Percentiles rank a stretch among this genome's conserved stretches.
phyloP scores from a whole-genome alignment of 2,113 vertebrate species.

The Eleginops maclovinus region DNA sequence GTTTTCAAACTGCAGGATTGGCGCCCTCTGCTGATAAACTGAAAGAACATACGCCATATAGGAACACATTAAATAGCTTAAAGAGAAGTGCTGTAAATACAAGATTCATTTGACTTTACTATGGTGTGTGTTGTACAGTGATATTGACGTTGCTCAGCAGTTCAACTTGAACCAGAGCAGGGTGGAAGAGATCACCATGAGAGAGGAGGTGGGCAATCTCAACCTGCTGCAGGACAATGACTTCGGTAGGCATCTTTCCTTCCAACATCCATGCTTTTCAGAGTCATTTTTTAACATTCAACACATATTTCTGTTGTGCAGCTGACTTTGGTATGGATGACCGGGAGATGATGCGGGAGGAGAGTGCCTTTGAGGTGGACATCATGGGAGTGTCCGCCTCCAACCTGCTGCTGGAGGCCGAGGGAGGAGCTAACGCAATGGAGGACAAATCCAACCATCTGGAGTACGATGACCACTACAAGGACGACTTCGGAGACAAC shows the following conservation, averaged over 20 bases:
- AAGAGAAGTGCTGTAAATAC: not conserved
- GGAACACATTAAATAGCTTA: not conserved
- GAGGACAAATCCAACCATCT: constrained; percentile 93
- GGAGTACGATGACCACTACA: constrained; percentile 87
- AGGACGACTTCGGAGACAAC: constrained; percentile 90
- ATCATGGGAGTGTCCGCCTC: constrained; percentile 91
- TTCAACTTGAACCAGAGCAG: constrained; percentile 98
- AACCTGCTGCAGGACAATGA: constrained; percentile 97
- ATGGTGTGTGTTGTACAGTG: constrained; percentile 80
- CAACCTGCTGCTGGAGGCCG: constrained; percentile 92
- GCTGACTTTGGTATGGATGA: constrained; percentile 98
- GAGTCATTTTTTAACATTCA: not conserved
- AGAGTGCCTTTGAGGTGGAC: constrained; percentile 93
- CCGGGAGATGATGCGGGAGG: constrained; percentile 96
- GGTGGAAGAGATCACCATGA: constrained; percentile 99
- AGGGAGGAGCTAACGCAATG: constrained; percentile 89
- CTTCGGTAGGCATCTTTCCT: constrained; percentile 85
- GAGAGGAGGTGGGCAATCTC: constrained; percentile 98
- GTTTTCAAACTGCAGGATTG: too few relatives aligned
- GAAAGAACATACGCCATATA: too few relatives aligned
- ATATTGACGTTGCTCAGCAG: constrained; percentile 97
- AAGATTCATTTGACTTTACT: not conserved
- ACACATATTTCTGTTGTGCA: constrained; percentile 51
- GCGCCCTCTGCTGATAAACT: too few relatives aligned
- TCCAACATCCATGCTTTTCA: not conserved